Conservation (phyloP, 2,113 vertebrate species). For the Spea multiplicata region DNA sequence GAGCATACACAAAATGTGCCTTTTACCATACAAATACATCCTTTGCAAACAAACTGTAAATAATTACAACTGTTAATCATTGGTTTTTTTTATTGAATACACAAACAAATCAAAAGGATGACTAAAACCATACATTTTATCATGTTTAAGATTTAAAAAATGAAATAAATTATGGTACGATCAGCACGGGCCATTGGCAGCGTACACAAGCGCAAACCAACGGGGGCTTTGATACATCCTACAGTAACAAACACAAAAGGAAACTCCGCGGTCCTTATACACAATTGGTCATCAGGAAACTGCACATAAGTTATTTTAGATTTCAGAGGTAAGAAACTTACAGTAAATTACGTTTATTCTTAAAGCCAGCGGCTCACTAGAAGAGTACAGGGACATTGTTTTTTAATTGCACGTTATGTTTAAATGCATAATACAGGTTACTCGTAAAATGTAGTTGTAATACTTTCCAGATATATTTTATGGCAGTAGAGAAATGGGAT, state of each 20-base stretch:
- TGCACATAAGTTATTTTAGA: not conserved
- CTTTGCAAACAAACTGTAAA: no score
- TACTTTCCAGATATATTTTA: not conserved
- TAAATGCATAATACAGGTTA: not conserved
- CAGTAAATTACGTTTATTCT: not conserved
- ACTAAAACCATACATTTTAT: slow-evolving; percentile 38
- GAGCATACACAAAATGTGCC: no score
- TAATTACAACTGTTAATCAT: not conserved
- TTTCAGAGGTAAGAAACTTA: not conserved
- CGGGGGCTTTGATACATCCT: not conserved
- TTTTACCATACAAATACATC: no score
- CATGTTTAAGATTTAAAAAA: slow-evolving; percentile 56
- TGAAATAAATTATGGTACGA: slow-evolving; percentile 61
- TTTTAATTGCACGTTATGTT: not conserved
- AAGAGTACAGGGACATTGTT: not conserved
- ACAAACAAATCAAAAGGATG: slow-evolving; percentile 28
- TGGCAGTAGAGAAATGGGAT: not conserved
- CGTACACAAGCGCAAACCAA: slow-evolving; percentile 11
- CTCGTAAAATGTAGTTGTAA: not conserved
- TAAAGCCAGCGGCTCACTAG: not conserved
- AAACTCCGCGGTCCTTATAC: not conserved
- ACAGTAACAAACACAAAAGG: not conserved
- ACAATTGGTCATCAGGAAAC: not conserved
- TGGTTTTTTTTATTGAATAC: slow-evolving; percentile 35
- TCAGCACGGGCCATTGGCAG: slow-evolving; percentile 55